Evolutionary conservation across 1,140 invertebrate species (phyloP).

Genomic region (Lanistes nyassanus): DNA sequence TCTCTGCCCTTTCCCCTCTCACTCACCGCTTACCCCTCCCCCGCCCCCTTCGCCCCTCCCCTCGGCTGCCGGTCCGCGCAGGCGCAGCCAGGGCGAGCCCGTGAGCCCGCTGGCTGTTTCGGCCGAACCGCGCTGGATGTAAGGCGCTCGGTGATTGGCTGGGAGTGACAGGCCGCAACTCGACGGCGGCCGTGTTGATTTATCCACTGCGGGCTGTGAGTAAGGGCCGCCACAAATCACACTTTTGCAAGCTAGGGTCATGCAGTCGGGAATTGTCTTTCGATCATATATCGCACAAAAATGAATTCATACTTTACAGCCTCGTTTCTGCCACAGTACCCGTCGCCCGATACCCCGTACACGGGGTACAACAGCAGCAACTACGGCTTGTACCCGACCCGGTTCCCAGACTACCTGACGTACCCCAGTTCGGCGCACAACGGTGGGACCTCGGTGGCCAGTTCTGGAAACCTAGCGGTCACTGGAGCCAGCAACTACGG

Average conservation of each 20-base stretch:
- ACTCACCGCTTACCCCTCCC: background rate
- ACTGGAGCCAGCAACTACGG: background rate
- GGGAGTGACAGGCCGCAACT: conserved; percentile 34
- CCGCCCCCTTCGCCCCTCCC: background rate
- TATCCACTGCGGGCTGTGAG: conserved; percentile 50
- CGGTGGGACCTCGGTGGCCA: no score
- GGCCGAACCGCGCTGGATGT: conserved; percentile 33
- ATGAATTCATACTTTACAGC: conserved; percentile 60
- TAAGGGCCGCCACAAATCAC: conserved; percentile 58
- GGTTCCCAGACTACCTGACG: conserved; percentile 54
- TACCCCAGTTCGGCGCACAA: conserved; percentile 35
- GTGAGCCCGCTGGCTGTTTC: conserved; percentile 37
- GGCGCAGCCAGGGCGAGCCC: background rate
- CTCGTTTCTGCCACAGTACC: conserved; percentile 58
- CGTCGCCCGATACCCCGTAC: conserved; percentile 46
- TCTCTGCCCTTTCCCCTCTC: conserved; percentile 1
- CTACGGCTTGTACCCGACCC: conserved; percentile 56
- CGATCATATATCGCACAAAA: conserved; percentile 52
- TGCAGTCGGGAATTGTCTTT: conserved; percentile 52
- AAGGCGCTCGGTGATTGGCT: conserved; percentile 49
- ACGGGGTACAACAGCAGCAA: conserved; percentile 33
- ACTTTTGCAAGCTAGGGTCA: conserved; percentile 50
- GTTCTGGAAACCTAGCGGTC: no score
- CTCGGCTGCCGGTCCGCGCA: conserved; percentile 10
- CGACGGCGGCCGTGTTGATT: conserved; percentile 54